Percentiles rank a stretch among this genome's conserved stretches.
Conservation (phyloP, 2,113 vertebrate genomes). For the Osmerus eperlanus region DNA sequence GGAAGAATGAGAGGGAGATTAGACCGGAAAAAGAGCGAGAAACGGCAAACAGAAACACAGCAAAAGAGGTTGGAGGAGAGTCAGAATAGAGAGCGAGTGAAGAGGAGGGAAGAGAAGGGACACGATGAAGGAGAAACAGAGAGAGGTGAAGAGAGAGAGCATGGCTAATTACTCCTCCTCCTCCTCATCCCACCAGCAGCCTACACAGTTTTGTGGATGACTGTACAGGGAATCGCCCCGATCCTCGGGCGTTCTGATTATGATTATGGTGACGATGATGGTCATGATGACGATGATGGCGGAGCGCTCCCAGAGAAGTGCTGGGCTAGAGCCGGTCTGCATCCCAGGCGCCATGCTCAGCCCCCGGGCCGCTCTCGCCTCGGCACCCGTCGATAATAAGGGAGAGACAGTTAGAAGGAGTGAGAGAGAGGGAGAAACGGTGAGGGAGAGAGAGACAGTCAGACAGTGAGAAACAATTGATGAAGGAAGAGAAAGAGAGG, state of each 20-base stretch:
- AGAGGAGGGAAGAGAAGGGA: neutral
- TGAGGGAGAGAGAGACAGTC: neutral
- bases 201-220: neutral
- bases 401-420: neutral
- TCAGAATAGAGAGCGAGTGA: neutral
- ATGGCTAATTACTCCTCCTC: neutral
- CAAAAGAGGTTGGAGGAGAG: neutral
- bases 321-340: neutral
- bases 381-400: neutral
- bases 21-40: neutral
- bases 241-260: neutral
- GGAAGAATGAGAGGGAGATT: neutral
- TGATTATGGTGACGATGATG: neutral
- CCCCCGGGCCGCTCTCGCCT: neutral
- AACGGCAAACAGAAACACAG: neutral
- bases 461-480: neutral
- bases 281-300: neutral
- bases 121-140: neutral
- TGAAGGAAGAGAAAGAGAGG: neutral
- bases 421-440: neutral
- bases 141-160: neutral
- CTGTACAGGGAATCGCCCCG: neutral
- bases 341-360: neutral
- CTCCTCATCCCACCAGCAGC: neutral
- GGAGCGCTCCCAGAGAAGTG: neutral